Evolutionary conservation across 2,797 vertebrate genomes (phyloP), one percentile per base, ranked within the genome.

Genomic region (Apogon talboti): DNA sequence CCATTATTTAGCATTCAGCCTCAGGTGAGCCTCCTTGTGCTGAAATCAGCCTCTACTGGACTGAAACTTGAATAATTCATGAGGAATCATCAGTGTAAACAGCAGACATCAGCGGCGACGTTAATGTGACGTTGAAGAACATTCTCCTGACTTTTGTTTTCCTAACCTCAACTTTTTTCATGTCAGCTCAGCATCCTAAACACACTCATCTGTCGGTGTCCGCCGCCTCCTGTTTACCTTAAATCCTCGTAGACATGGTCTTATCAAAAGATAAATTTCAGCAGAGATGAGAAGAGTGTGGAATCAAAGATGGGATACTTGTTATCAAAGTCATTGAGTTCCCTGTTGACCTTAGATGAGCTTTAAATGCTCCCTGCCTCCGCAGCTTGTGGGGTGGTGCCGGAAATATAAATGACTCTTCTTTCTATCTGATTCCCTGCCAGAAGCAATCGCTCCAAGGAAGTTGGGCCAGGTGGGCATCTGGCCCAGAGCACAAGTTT

Each of bases 391-490:
- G 58, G 63, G 72, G 77, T 73, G 76, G 63, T 78, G 80, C 40
- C 42, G 72, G 64, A 83, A 78, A 72, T 74, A 80, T 72, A 78
- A 88, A 88, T 85, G 69, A 79, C 71, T 68, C 57, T 71, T 62
- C 69, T 68, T 43, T 77, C 66, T 71, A 84, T 88, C 82, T 86
- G 83, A 89, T 89, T 87, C 72, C 53, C 80, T 82, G 84, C 86
- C 84, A 87, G 80, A 79, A 77, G 83, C 87, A 86, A 89, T 89
- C 71, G 71, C 68, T 80, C 59, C 45, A 67, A 89, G 63, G 69
- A 12, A 63, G 65, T 50, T 28, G 5, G 49, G 70, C 72, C 71
- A 73, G 74, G 45, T 43, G 28, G 67, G 75, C 66, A 50, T 66
- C 61, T 70, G 65, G 82, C 81, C 71, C 59, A 69, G 52, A 70